Base-by-base conservation (phyloP, 1,140 invertebrate genomes). In the Tetraneura akinire region DNA sequence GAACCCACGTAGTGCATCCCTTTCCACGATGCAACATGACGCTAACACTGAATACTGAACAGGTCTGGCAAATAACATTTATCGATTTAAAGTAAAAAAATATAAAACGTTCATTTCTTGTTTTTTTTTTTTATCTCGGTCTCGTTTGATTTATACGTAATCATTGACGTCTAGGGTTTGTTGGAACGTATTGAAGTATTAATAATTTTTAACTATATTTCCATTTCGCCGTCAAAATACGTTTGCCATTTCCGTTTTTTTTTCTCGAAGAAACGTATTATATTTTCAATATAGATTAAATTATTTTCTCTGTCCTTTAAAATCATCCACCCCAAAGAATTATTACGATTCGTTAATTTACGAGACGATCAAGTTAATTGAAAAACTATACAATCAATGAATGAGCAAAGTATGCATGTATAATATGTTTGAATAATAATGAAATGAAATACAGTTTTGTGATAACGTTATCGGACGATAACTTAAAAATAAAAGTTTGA, bases 61-160 rank as follows among this genome's bases (percentile, higher is more conserved):
- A n/a, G n/a, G n/a, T n/a, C n/a, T n/a, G n/a, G n/a, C n/a, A n/a
- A n/a, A 47, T 47, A 68, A 68, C 42, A 68, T 68, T 45, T 68
- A 68, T 68, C 42, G 42, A 47, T 47, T 47, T 64, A 6, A 68
- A 68, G 45, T 11, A n/a, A 37, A 14, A 45, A 68, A 68, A 68
- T 45, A 68, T 64, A 68, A 68, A 68, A 68, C 42, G 37, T 68
- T 68, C 66, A 68, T 45, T 68, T 68, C n/a, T n/a, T n/a, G 32
- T 37, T 68, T 47, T 45, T 26, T 26, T n/a, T 4, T 32, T 66
- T 37, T 23, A 45, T 68, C 21, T 47, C 11, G 21, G 62, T 64
- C 14, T 23, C 37, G 21, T 68, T 47, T 26, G 21, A 68, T 68
- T 68, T 45, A 68, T 45, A 68, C 64, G 37, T n/a, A 68, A 68